A percentile compares a stretch with the other conserved stretches of the same genome.
These are phyloP conservation scores for Parthenolecanium corni DNA, from an alignment of 2,888 invertebrate genomes.

Conservation along the genomic window DNA sequence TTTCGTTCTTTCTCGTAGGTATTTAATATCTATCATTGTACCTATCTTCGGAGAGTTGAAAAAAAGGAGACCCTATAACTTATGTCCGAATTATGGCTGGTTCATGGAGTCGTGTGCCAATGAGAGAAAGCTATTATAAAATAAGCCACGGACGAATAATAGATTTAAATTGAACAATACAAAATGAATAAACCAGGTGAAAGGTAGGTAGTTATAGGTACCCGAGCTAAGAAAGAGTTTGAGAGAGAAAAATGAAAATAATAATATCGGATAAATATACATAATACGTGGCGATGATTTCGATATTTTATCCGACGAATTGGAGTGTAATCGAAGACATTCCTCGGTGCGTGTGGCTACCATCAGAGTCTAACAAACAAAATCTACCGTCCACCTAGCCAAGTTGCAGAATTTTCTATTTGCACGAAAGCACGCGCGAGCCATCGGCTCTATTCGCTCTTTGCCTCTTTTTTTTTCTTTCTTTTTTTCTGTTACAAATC, in stretches of 20 bases:
- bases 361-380: slow-evolving; percentile 23
- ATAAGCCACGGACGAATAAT: neutral
- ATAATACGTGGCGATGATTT: no score
- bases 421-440: neutral
- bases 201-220: neutral
- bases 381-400: slow-evolving; percentile 8
- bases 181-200: neutral
- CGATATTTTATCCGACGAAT: no score
- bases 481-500: neutral
- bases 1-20: no score
- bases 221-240: neutral
- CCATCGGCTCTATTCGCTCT: no score
- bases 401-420: slow-evolving; percentile 14
- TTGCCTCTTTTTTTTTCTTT: slow-evolving; percentile 1
- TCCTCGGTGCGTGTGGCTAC: no score
- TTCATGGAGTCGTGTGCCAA: neutral
- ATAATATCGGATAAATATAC: neutral
- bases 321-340: no score
- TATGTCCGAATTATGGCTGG: no score
- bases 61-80: no score
- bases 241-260: neutral
- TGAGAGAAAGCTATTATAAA: slow-evolving; percentile 8
- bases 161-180: neutral
- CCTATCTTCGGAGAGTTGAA: no score
- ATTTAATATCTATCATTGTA: no score